Conservation (phyloP, 2,797 vertebrate species). For the Cichlasoma orientale region DNA sequence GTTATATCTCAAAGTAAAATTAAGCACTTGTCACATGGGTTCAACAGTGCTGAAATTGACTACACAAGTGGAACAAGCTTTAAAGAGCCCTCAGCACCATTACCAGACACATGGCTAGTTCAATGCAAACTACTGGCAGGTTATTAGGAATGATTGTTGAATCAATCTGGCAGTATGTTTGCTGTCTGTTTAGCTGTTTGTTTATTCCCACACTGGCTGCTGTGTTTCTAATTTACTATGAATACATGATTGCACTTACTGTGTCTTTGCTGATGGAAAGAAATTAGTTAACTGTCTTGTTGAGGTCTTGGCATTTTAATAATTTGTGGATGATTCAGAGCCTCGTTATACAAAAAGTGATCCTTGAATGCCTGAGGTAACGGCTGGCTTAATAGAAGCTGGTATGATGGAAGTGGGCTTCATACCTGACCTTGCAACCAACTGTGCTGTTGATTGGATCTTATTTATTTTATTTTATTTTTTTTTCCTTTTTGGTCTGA, state of each 20-base stretch:
- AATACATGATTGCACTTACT: slow-evolving; percentile 18
- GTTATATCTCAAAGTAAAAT: not conserved
- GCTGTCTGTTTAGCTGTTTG: slow-evolving; percentile 29
- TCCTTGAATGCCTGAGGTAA: slow-evolving; percentile 48
- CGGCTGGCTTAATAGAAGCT: slow-evolving; percentile 43
- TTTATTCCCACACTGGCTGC: slow-evolving; percentile 23
- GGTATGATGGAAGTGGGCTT: slow-evolving; percentile 35
- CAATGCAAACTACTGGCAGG: not conserved
- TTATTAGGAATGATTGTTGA: slow-evolving; percentile 33
- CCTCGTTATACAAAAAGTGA: slow-evolving; percentile 47
- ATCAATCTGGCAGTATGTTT: slow-evolving; percentile 21
- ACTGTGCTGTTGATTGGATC: slow-evolving; percentile 54
- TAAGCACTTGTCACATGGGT: not conserved
- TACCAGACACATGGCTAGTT: not conserved
- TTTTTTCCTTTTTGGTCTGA: slow-evolving; percentile 17
- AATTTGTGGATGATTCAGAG: slow-evolving; percentile 51
- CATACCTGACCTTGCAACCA: slow-evolving; percentile 51
- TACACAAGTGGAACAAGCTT: not conserved
- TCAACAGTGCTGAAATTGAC: not conserved
- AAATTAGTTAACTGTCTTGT: slow-evolving; percentile 37
- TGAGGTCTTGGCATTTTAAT: slow-evolving; percentile 55
- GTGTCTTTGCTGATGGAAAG: slow-evolving; percentile 31
- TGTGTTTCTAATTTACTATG: slow-evolving; percentile 33
- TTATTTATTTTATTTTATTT: rapidly evolving
- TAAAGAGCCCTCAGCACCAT: not conserved